Base-by-base conservation (phyloP, 2,113 vertebrate species). In the Desmodus rotundus region DNA sequence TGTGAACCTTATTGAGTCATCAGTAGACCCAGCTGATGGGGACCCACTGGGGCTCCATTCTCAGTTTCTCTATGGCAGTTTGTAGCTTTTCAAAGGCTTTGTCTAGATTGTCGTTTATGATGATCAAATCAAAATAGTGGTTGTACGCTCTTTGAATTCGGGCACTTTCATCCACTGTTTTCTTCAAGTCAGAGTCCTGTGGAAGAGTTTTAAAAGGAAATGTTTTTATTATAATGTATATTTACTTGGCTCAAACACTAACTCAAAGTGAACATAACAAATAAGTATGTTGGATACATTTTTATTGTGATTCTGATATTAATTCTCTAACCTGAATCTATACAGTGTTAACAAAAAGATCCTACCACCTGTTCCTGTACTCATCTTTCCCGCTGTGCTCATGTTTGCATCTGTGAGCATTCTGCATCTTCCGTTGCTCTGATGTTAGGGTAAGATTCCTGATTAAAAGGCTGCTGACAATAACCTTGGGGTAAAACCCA, bases 1-100 rank as follows among this genome's bases (percentile, higher is more conserved):
- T 67, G 87, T 95, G 82, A 43, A 95, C 90, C 96, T 96, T 72
- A 92, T 7, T 20, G 24, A 92, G 38, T 96, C 83, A 52, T 99
- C 99, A 99, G 90, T 99, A 99, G 67, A 99, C 99, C 99, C 99
- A 99, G 98, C 98, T 99, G 96, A 99, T 99, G 1, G 99, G 99
- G 84, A 99, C 99, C 99, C 99, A 99, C 98, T 99, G 99, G 0
- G 99, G 99, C 65, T 99, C 99, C 89, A 98, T 89, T 93, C 99
- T 98, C 97, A 99, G 98, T 63, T 98, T 98, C 98, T 99, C 99
- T 3, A 99, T 99, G 24, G 98, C 99, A 22, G 98, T 98, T 93
- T 99, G 99, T n/a, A 99, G 98, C 97, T 99, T 99, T 97, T 99
- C 99, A 43, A 99, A 99, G 97, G 99, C 99, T 97, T 99, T 99